These are phyloP conservation scores for Danionella cerebrum DNA, from an alignment of 2,113 vertebrate genomes.

Conservation along the genomic window DNA sequence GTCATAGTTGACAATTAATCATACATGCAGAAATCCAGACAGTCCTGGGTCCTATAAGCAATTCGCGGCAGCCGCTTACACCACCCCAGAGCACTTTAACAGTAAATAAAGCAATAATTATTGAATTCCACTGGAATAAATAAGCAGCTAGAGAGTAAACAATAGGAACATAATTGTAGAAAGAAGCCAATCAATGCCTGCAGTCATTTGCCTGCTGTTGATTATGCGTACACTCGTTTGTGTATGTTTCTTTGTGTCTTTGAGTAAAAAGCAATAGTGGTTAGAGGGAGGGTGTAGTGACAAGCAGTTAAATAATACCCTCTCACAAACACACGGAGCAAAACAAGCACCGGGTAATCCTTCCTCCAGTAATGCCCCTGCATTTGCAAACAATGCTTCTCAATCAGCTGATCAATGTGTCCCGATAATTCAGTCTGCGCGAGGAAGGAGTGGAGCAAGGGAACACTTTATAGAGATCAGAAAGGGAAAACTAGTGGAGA, in stretches of 20 bases:
- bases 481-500: slow-evolving; percentile 53
- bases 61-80: slow-evolving; percentile 65
- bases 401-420: slow-evolving; percentile 99
- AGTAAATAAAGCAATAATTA: slow-evolving; percentile 99
- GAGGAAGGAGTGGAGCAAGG: slow-evolving; percentile 66
- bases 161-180: slow-evolving; percentile 99
- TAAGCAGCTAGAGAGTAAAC: slow-evolving; percentile 99
- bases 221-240: slow-evolving; percentile 84
- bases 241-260: slow-evolving; percentile 34
- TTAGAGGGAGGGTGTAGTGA: slow-evolving; percentile 46
- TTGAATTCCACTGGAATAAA: slow-evolving; percentile 99
- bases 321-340: slow-evolving; percentile 71
- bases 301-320: slow-evolving; percentile 66
- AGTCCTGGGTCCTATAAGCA: slow-evolving; percentile 50
- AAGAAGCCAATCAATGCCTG: slow-evolving; percentile 95
- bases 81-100: slow-evolving; percentile 94
- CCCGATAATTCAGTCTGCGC: slow-evolving; percentile 88
- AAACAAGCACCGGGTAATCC: slow-evolving; percentile 66
- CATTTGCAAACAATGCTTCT: slow-evolving; percentile 95
- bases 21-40: too few species aligned
- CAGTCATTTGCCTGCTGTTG: slow-evolving; percentile 98
- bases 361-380: slow-evolving; percentile 89
- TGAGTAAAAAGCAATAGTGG: slow-evolving; percentile 35
- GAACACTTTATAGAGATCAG: slow-evolving; percentile 53
- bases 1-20: too few species aligned